Evolutionary conservation across 2,113 vertebrate species (phyloP), one percentile per base, ranked within the genome.

Genomic region (Rutilus rutilus): DNA sequence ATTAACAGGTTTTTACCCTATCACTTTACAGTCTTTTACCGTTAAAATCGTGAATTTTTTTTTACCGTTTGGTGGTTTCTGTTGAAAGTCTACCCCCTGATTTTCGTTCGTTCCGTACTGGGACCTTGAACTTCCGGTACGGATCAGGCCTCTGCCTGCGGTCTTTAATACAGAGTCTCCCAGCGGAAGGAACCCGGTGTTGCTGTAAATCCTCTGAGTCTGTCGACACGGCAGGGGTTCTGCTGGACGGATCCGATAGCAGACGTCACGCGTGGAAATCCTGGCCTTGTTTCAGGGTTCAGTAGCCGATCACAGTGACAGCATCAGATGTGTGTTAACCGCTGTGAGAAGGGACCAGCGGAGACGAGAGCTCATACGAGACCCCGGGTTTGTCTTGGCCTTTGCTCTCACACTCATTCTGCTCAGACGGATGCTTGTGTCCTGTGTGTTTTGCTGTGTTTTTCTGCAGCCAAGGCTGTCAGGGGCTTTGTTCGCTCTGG

Each of bases 221-320:
- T n/a, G 59, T 33, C 9, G 10, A n/a, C 39, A 1, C 1, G 82
- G 52, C 83, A 39, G 39, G 50, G 71, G 25, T 47, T 36, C 10
- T n/a, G 73, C 54, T 85, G 84, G 36, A 74, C 52, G 62, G 50
- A 54, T 36, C 80, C 47, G 84, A 88, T 86, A 73, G 64, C 6
- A 8, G 84, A 47, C 36, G 67, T 52, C 45, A 54, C n/a, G 36
- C 15, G n/a, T 82, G 57, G 71, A 73, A 60, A 75, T 10, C 5
- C 39, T 27, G 79, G 59, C 79, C 87, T 82, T 82, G 30, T 82
- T 82, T 82, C 27, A 67, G 64, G 62, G 39, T 52, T 69, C 80
- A 82, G 45, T 69, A 36, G 27, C 17, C 45, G 27, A 36, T 69
- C 19, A 69, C 64, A 82, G 42, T 12, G 59, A 64, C 59, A 64